Base-by-base conservation (phyloP, 2,113 vertebrate genomes). In the Phycodurus eques region DNA sequence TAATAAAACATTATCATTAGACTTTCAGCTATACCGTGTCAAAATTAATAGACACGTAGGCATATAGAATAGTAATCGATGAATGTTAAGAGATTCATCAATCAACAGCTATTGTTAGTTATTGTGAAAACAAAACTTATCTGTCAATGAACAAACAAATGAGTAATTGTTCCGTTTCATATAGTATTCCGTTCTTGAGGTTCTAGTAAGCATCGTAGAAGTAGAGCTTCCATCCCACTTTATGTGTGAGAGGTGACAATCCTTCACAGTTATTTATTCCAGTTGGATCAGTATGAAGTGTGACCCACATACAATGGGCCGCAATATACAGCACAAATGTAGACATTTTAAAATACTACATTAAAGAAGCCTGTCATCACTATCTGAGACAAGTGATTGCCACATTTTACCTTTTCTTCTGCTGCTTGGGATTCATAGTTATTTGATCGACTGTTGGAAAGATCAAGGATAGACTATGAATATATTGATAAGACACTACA, bases 191-290 rank as follows among this genome's bases (percentile, higher is more conserved):
- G 8, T 62, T 62, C 17, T 20, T 39, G 33, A 19, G 60, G 15
- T 39, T 39, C 1, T 62, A 17, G 8, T 39, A 49, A 12, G 78
- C 62, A 31, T 79, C 22, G 39, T 61, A 68, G 54, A 43, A 74
- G 47, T 67, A 56, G 68, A 78, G 63, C 69, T 27, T 27, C 5
- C 7, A 13, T 61, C 15, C 22, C 15, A 43, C 27, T 47, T 69
- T 71, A 54, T 46, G 33, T 78, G 64, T 74, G 47, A 83, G 75
- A 80, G 77, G 80, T 84, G 83, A 78, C 78, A 81, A 84, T 85
- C 73, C 78, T 53, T 59, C 76, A 46, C 74, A 53, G 87, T 79
- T 88, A 85, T 89, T 89, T 83, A 80, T 89, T 90, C 83, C 80
- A 75, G 43, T 76, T 70, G 57, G 76, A 77, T 86, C 78, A 83